A percentile compares a stretch with the other conserved stretches of the same genome.
Conservation (phyloP, 2,888 invertebrate species). For the Alentia gelatinosa region DNA sequence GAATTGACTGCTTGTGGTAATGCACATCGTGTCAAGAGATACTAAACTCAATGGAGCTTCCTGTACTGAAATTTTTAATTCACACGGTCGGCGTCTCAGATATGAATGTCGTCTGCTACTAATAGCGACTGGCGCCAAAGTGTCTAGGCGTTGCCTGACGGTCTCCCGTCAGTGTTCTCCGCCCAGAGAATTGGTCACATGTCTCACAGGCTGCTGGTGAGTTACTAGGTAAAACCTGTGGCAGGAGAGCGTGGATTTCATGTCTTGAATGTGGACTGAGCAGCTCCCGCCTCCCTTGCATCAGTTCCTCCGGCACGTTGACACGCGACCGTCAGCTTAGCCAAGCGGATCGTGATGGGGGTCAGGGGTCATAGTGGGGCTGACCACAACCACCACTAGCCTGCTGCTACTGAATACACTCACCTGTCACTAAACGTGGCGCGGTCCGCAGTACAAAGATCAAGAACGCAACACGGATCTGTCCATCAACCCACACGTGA, state of each 20-base stretch:
- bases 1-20: too few relatives aligned
- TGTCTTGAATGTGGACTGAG: neutral
- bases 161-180: neutral
- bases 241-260: neutral
- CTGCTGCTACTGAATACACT: neutral
- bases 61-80: neutral
- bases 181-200: neutral
- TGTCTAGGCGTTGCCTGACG: neutral
- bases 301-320: neutral
- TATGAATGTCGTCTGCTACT: neutral
- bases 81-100: neutral
- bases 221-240: neutral
- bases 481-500: neutral
- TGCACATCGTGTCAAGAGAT: too few relatives aligned
- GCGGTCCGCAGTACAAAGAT: too few relatives aligned
- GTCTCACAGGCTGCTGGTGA: neutral
- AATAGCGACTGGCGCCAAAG: neutral
- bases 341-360: neutral
- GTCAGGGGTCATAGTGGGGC: neutral
- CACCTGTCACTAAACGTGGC: too few relatives aligned
- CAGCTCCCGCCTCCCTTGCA: neutral
- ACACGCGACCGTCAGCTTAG: neutral
- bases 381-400: neutral
- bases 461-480: neutral
- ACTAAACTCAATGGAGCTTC: too few relatives aligned